Evolutionary conservation across 2,888 invertebrate species (phyloP), one percentile per base, ranked within the genome.

Genomic region (Drosophila pseudotalamancana): DNA sequence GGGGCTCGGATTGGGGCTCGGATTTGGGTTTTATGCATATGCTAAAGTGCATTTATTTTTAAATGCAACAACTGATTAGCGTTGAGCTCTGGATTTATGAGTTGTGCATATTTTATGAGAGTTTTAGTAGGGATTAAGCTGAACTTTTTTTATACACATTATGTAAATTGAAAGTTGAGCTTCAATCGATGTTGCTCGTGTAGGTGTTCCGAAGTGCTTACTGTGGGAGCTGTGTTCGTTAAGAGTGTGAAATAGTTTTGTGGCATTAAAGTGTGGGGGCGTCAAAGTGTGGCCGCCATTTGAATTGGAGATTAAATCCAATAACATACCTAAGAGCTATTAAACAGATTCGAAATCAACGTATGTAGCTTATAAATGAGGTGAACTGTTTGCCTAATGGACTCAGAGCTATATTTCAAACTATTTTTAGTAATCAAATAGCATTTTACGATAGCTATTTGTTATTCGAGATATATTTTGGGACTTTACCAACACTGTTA

Each of bases 21-120:
- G n/a, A n/a, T 4, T 4, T 5, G 29, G 8, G 5, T 18, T 46
- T 53, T 54, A 32, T 65, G 50, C 59, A 60, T 59, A 59, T 59
- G 53, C 48, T 61, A 49, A 56, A 73, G 57, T 72, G 77, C 83
- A 76, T 76, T 62, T 65, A 70, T 70, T 34, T 21, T 12, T 34
- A 69, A 72, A 78, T 78, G 73, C 59, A 74, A 39, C 73, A 82
- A 72, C 77, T 83, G 84, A 83, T 80, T 80, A 83, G 66, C 75
- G 63, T 53, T 79, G 40, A 79, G 72, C 77, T 50, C 25, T 5
- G 48, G 81, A 80, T 83, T 83, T 77, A 79, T 79, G 78, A 65
- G 60, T 45, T 45, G 48, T 67, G 68, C 49, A 57, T 80, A 80
- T 83, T 77, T 80, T 83, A 79, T 79, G 80, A 55, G 19, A 54